A percentile compares a stretch with the other conserved stretches of the same genome.
phyloP scores from a whole-genome alignment of 2,113 vertebrate species.

The Lepisosteus osseus region DNA sequence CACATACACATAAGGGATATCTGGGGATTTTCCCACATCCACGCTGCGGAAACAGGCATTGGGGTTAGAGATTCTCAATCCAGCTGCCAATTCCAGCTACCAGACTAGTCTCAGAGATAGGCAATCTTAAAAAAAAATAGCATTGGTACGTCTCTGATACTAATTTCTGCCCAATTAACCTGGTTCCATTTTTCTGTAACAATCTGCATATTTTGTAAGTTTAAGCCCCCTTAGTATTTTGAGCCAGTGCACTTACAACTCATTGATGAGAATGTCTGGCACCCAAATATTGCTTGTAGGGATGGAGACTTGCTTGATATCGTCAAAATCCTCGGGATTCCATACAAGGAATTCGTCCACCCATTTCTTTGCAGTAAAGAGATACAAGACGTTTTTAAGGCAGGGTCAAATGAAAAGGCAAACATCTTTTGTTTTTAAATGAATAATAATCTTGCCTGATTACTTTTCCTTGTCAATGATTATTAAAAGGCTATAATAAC shows the following conservation, averaged over 20 bases:
- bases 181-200: too few species aligned
- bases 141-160: too few species aligned
- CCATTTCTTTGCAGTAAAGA: slow-evolving; percentile 73
- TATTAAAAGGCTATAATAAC: too few species aligned
- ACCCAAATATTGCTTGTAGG: slow-evolving; percentile 87
- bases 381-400: not conserved
- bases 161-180: too few species aligned
- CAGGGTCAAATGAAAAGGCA: not conserved
- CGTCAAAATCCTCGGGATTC: slow-evolving; percentile 83
- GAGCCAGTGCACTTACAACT: slow-evolving; percentile 78
- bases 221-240: too few species aligned
- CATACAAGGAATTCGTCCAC: slow-evolving; percentile 90
- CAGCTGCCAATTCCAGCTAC: too few species aligned
- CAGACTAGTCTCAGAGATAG: too few species aligned
- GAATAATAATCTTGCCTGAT: not conserved
- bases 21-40: slow-evolving; percentile 90
- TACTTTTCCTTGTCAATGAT: too few species aligned
- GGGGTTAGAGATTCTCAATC: too few species aligned
- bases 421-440: not conserved
- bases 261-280: slow-evolving; percentile 95
- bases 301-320: slow-evolving; percentile 83
- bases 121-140: too few species aligned
- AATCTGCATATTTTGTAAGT: too few species aligned
- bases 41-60: slow-evolving; percentile 63
- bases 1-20: slow-evolving; percentile 89